Base-by-base conservation (phyloP, 1,140 invertebrate species). In the Megalopta genalis region DNA sequence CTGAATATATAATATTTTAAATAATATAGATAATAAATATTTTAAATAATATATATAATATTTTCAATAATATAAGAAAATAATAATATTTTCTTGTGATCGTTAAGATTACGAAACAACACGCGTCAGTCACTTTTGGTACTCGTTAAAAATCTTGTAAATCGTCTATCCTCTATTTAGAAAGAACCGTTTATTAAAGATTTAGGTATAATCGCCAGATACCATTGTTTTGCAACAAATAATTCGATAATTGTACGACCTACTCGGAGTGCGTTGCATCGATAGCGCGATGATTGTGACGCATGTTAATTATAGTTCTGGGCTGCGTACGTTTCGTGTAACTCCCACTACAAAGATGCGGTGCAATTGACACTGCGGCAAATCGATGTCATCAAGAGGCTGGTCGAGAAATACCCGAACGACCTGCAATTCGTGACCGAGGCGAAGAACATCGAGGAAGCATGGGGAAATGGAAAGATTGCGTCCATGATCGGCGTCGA, bases 341-440 rank as follows among this genome's bases (percentile, higher is more conserved):
- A 91, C 4, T 91, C 94, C 2, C 95, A 96, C 88, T 94, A 96
- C 87, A 95, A 96, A 88, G 96, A 97, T 85, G 95, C 96, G 0
- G 95, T 97, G 0, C 94, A 96, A 69, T 90, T 95, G 54, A 96
- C 96, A 0, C 85, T 97, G 76, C 96, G 97, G 72, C 96, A 97
- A 89, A 95, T 97, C 62, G 97, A 97, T 85, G 95, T 97, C 10
- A 97, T 97, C 78, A 96, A 95, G 67, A 94, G 96, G 81, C 93
- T 97, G 4, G 94, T 97, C 0, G 92, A 93, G 21, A 94, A 94
- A 77, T 95, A 96, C 89, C 93, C 94, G 8, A 88, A 94, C 2
- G 89, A 95, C 80, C 87, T 96, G 71, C 85, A 94, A 85, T 91
- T 96, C 14, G 95, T 95, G 4, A 95, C 94, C 3, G 87, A 86